These are phyloP conservation scores for Cichladusa arquata DNA, from an alignment of 2,113 vertebrate genomes.

Conservation along the genomic window DNA sequence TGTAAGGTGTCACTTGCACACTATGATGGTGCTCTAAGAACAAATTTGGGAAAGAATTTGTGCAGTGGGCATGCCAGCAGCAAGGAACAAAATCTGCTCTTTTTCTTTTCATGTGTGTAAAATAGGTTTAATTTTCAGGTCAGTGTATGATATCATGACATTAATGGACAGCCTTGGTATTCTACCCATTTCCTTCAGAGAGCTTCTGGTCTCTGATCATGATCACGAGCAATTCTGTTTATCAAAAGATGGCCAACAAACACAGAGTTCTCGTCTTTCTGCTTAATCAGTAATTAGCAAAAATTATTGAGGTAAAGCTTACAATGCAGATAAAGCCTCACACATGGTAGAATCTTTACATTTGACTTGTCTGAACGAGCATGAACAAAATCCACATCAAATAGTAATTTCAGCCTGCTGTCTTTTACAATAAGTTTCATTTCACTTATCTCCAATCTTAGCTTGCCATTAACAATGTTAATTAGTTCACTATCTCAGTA, in stretches of 20 bases:
- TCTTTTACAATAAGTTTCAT: neutral
- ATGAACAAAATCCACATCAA: conserved; percentile 28
- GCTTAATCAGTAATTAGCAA: neutral
- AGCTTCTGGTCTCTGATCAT: neutral
- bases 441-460: neutral
- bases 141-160: neutral
- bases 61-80: neutral
- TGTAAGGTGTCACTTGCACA: neutral
- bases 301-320: neutral
- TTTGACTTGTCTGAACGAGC: conserved; percentile 34
- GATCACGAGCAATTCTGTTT: neutral
- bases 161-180: neutral
- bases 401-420: conserved; percentile 10
- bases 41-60: neutral
- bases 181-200: neutral
- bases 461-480: conserved; percentile 20
- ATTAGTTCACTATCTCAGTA: conserved; percentile 10
- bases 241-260: neutral
- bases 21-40: neutral
- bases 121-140: neutral
- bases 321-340: neutral
- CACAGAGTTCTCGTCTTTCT: neutral
- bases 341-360: neutral
- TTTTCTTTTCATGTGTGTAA: neutral
- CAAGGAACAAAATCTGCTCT: neutral